Conservation (phyloP, 2,797 vertebrate species). For the Cryptoblepharus egeriae region DNA sequence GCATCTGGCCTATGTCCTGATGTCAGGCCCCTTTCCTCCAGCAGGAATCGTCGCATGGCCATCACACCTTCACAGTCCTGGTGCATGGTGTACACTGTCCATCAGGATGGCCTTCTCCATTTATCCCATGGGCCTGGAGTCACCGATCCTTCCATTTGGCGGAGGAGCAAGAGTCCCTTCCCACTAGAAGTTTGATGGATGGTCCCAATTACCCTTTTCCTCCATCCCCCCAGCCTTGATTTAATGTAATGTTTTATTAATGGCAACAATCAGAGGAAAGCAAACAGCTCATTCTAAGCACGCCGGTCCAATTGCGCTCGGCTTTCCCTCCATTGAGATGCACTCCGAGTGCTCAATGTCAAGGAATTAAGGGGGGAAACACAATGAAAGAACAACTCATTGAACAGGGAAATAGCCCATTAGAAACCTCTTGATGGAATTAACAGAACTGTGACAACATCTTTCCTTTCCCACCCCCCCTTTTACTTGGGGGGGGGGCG, state of each 20-base stretch:
- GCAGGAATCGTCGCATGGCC: too few relatives aligned
- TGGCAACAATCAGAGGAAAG: conserved; percentile 71
- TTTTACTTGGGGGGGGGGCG: conserved; percentile 48
- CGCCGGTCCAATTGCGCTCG: conserved; percentile 4
- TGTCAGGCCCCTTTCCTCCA: background rate
- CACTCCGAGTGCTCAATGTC: background rate
- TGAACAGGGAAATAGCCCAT: conserved; percentile 41
- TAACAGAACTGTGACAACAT: background rate
- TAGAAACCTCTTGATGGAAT: conserved; percentile 26
- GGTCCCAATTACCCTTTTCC: conserved; percentile 73
- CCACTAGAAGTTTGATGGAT: conserved; percentile 69
- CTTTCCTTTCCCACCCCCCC: conserved; percentile 43
- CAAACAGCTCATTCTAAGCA: conserved; percentile 69
- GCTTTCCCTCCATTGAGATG: background rate
- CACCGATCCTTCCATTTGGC: fast-evolving
- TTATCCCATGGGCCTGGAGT: fast-evolving
- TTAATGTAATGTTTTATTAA: conserved; percentile 80
- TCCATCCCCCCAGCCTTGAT: conserved; percentile 50
- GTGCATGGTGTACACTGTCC: too few relatives aligned
- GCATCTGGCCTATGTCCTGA: background rate
- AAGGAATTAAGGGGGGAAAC: conserved; percentile 4
- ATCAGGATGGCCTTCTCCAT: background rate
- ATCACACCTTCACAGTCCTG: too few relatives aligned
- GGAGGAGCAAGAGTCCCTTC: conserved; percentile 7
- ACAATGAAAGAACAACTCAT: background rate